A percentile compares a stretch with the other conserved stretches of the same genome.
Evolutionary conservation across 2,888 invertebrate species (phyloP).

Genomic region (Agapostemon virescens): DNA sequence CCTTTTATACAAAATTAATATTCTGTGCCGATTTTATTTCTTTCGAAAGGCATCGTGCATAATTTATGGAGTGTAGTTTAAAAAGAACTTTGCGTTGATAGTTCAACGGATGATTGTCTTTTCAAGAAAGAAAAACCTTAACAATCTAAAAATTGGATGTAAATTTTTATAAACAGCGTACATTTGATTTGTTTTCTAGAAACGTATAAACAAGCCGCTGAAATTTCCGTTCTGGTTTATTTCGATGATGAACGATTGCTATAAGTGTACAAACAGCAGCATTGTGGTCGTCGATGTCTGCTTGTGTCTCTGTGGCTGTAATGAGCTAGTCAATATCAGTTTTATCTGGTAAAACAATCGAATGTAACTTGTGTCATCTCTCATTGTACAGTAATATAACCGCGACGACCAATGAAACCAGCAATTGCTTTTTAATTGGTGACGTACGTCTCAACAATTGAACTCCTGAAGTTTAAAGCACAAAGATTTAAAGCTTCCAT

Average conservation of each 20-base stretch:
- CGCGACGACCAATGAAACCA: conserved; percentile 27
- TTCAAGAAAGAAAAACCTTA: too few relatives aligned
- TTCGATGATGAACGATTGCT: not conserved
- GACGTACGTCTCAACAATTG: conserved; percentile 40
- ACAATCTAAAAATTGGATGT: too few relatives aligned
- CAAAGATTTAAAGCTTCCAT: too few relatives aligned
- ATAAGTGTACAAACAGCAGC: not conserved
- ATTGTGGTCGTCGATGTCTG: not conserved
- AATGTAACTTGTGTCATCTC: conserved; percentile 26
- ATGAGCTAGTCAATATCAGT: conserved; percentile 52
- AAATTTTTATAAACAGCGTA: too few relatives aligned
- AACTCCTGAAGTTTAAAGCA: conserved; percentile 17
- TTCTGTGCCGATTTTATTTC: too few relatives aligned
- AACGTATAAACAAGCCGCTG: not conserved
- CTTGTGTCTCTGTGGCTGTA: conserved; percentile 29
- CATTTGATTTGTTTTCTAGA: too few relatives aligned
- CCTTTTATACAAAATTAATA: too few relatives aligned
- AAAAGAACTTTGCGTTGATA: too few relatives aligned
- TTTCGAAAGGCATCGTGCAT: too few relatives aligned
- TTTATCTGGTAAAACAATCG: conserved; percentile 59
- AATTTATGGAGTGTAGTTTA: too few relatives aligned
- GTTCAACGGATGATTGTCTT: too few relatives aligned
- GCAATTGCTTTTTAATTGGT: conserved; percentile 53
- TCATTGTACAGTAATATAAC: conserved; percentile 37
- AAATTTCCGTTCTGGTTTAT: not conserved